Conservation (phyloP, 2,888 invertebrate genomes). For the Athalia cordata region DNA sequence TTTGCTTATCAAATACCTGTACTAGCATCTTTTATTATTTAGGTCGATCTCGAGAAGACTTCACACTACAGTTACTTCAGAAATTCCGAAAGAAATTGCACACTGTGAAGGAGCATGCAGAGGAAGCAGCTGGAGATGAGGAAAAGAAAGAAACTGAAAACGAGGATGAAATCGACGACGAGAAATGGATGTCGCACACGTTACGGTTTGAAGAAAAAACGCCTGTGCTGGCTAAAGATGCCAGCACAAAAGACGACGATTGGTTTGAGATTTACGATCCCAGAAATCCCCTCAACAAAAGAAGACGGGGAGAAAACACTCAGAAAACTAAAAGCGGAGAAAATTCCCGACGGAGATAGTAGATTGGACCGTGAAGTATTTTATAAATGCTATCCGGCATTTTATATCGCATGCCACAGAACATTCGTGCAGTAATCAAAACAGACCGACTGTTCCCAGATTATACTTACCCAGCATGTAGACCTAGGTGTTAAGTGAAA, state of each 20-base stretch:
- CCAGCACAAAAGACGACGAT: constrained; percentile 93
- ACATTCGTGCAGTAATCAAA: too few relatives aligned
- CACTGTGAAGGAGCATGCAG: constrained; percentile 75
- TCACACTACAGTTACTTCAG: constrained; percentile 86
- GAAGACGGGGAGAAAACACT: constrained; percentile 81
- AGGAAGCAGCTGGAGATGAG: constrained; percentile 63
- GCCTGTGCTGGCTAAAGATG: constrained; percentile 90
- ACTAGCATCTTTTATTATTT: constrained; percentile 6
- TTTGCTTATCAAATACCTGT: not conserved
- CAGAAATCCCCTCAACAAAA: constrained; percentile 93
- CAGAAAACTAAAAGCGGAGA: constrained; percentile 42
- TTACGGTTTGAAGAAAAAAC: constrained; percentile 82
- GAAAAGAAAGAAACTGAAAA: constrained; percentile 68
- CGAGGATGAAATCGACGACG: constrained; percentile 61
- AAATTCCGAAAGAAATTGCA: constrained; percentile 90
- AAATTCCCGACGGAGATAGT: constrained; percentile 47
- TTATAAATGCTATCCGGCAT: too few relatives aligned
- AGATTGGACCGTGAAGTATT: not conserved
- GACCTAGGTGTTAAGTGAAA: too few relatives aligned
- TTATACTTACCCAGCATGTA: too few relatives aligned
- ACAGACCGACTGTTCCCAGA: too few relatives aligned
- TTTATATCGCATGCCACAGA: too few relatives aligned
- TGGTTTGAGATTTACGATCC: constrained; percentile 99
- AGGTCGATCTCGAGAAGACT: constrained; percentile 77
- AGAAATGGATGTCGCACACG: constrained; percentile 78